Evolutionary conservation across 2,113 vertebrate genomes (phyloP).

Genomic region (Ariopsis seemanni): DNA sequence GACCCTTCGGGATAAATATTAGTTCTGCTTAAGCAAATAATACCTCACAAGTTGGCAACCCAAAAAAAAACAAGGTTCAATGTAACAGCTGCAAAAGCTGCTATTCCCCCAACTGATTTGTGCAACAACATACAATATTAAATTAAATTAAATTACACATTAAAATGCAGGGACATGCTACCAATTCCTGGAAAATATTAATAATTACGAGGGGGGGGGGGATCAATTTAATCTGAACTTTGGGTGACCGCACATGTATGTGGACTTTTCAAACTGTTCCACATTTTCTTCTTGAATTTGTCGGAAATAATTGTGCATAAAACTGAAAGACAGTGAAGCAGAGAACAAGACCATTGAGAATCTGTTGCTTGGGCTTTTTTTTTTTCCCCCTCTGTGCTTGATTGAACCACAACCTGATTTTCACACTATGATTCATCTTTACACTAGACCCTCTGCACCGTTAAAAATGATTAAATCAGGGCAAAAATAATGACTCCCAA

Average conservation of each 20-base stretch:
- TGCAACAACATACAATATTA: conserved; percentile 19
- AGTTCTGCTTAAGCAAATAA: conserved; percentile 61
- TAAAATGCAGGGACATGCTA: conserved; percentile 27
- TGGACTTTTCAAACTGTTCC: background rate
- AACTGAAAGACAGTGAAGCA: background rate
- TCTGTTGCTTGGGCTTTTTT: background rate
- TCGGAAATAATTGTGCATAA: background rate
- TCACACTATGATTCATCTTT: background rate
- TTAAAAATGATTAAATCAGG: background rate
- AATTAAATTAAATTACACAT: conserved; percentile 28
- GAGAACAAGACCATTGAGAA: background rate
- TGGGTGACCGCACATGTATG: background rate
- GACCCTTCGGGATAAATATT: conserved; percentile 58
- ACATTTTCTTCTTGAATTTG: background rate
- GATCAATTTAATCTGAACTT: background rate
- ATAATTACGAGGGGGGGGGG: conserved; percentile 15
- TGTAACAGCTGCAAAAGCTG: conserved; percentile 48
- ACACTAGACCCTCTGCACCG: background rate
- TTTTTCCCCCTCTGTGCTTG: background rate
- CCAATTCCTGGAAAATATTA: conserved; percentile 24
- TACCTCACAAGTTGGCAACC: conserved; percentile 55
- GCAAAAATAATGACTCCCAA: background rate
- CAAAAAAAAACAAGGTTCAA: conserved; percentile 39
- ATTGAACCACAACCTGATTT: background rate
- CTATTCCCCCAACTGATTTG: conserved; percentile 28